Conservation (phyloP, 1,140 invertebrate genomes). For the Lasioglossum albipes region DNA sequence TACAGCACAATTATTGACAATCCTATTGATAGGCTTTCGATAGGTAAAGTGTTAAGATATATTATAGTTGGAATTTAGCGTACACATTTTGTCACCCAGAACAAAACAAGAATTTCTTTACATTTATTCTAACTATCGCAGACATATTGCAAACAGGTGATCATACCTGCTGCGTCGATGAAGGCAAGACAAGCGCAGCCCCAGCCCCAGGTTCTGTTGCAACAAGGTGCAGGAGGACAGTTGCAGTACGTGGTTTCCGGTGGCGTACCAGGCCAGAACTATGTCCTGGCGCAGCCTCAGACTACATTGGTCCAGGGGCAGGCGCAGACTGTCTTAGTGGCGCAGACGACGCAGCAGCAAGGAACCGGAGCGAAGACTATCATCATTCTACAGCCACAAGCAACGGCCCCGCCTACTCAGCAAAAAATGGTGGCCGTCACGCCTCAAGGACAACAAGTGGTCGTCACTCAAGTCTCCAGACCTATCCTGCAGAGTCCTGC, state of each 20-base stretch:
- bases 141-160: conserved; percentile 40
- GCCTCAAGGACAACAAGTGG: conserved; percentile 84
- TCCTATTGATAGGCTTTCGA: too few relatives aligned
- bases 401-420: conserved; percentile 68
- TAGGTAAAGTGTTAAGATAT: too few relatives aligned
- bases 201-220: conserved; percentile 76
- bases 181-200: conserved; percentile 74
- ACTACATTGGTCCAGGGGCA: conserved; percentile 83
- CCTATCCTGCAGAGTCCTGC: conserved; percentile 80
- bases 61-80: too few relatives aligned
- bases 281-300: conserved; percentile 84
- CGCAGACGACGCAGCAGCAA: conserved; percentile 83
- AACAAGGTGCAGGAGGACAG: conserved; percentile 75
- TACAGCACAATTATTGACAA: too few relatives aligned
- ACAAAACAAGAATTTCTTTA: too few relatives aligned
- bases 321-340: conserved; percentile 83
- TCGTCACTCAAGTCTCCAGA: conserved; percentile 81
- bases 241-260: conserved; percentile 82
- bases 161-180: conserved; percentile 74
- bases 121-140: too few relatives aligned
- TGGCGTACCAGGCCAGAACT: conserved; percentile 80
- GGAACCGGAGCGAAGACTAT: conserved; percentile 85
- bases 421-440: conserved; percentile 85
- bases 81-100: too few relatives aligned
- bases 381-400: conserved; percentile 86